Conservation (phyloP, 2,888 invertebrate species). For the Loripinus fragilis region DNA sequence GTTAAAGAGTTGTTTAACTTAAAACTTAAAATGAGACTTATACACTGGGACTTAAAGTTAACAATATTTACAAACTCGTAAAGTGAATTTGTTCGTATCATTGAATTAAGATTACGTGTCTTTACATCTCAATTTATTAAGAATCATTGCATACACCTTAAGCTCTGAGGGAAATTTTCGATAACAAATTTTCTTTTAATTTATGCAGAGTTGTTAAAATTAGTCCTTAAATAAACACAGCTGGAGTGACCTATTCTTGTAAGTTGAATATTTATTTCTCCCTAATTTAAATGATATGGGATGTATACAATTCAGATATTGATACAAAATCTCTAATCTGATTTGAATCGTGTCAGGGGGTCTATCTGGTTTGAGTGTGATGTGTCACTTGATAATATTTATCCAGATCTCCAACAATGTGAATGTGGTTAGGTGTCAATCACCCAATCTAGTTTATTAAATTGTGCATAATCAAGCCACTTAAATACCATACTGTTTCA, state of each 20-base stretch:
- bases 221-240: slow-evolving; percentile 39
- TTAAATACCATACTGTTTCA: too few relatives aligned
- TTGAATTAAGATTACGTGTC: slow-evolving; percentile 5
- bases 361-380: slow-evolving; percentile 31
- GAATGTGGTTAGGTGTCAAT: slow-evolving; percentile 13
- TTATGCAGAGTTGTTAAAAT: slow-evolving; percentile 29
- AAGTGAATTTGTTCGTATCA: slow-evolving; percentile 5
- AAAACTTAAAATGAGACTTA: not conserved
- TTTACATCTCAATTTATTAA: slow-evolving; percentile 10
- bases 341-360: slow-evolving; percentile 36
- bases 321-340: slow-evolving; percentile 28
- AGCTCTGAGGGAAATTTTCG: slow-evolving; percentile 26
- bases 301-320: slow-evolving; percentile 23
- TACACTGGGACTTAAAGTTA: not conserved
- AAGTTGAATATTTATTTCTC: slow-evolving; percentile 29
- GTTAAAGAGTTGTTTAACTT: not conserved
- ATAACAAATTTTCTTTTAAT: slow-evolving; percentile 42
- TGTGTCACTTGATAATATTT: slow-evolving; percentile 38
- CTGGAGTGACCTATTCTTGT: slow-evolving; percentile 24
- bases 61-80: slow-evolving; percentile 7
- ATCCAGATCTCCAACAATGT: not conserved
- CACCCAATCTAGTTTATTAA: not conserved
- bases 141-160: not conserved
- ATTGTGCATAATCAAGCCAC: too few relatives aligned
- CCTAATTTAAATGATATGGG: slow-evolving; percentile 19